Base-by-base conservation (phyloP, 2,113 vertebrate genomes). In the Petromus typicus region DNA sequence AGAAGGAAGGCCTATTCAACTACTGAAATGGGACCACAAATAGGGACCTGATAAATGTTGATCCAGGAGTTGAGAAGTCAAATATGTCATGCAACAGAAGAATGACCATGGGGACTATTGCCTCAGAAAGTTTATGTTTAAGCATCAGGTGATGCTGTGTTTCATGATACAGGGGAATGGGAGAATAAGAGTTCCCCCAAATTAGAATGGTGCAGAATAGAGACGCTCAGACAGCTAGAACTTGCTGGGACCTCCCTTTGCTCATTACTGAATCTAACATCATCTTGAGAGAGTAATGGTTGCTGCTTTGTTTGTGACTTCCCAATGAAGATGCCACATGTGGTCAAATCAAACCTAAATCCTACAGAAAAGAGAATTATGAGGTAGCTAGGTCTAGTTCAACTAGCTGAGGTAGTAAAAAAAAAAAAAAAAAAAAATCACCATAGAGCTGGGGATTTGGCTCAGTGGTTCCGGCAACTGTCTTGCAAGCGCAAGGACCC, bases 281-380 rank as follows among this genome's bases (percentile, higher is more conserved):
- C n/a, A 67, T 66, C 27, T 73, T 75, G 73, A 83, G 86, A 95
- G 48, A 93, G 43, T 40, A 71, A 64, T 22, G 25, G 22, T 8
- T 85, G 20, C 71, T 71, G 37, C 14, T 66, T 86, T 61, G 54
- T 23, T 43, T 86, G 61, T 79, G 66, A 67, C 43, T 89, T 75
- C 43, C n/a, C 67, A 54, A 88, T 73, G 63, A 30, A 90, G 63
- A 92, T 81, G 85, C n/a, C 27, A 82, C 34, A 61, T 43, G 78
- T 64, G 73, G 40, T 32, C n/a, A 88, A 93, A 92, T 79, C 27
- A 85, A 93, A 85, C 48, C 22, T 37, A 94, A 40, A 67, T 48
- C 48, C 71, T 5, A 71, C 2, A 81, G 32, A 20, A 51, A 76
- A 83, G 34, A 83, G 56, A 25, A 86, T 61, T 94, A 45, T 94